These are phyloP conservation scores for Danaus melanippus DNA, from an alignment of 1,140 invertebrate species.

Conservation along the genomic window DNA sequence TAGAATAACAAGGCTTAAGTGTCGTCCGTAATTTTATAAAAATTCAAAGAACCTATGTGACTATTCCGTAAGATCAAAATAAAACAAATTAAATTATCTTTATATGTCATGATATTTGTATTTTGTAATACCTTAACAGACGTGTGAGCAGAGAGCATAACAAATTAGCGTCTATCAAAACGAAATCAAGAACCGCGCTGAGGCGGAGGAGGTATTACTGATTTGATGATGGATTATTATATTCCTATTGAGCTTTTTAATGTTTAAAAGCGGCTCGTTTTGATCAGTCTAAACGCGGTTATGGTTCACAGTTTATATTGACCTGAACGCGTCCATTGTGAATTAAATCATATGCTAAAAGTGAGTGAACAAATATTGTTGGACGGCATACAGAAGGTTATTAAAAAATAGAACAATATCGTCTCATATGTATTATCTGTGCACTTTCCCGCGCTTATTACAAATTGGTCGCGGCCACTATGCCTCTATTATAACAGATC, in stretches of 20 bases:
- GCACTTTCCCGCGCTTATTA: slow-evolving; percentile 38
- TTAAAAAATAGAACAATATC: slow-evolving; percentile 3
- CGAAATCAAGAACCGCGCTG: slow-evolving; percentile 23
- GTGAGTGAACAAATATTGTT: no score
- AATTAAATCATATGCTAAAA: no score
- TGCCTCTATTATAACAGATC: no score
- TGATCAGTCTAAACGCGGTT: neutral
- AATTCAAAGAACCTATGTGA: no score
- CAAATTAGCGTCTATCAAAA: slow-evolving; percentile 52
- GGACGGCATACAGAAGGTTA: no score
- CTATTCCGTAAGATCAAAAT: no score
- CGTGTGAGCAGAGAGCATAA: slow-evolving; percentile 26
- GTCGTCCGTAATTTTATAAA: no score
- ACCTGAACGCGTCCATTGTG: no score
- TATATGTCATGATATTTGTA: no score
- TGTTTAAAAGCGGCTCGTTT: slow-evolving; percentile 8
- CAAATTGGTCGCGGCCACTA: slow-evolving; percentile 46
- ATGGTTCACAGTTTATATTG: no score
- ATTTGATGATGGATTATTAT: slow-evolving; percentile 16
- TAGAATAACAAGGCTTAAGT: no score
- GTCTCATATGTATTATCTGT: neutral
- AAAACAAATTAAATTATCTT: no score
- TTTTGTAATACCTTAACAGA: slow-evolving; percentile 4
- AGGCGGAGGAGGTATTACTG: slow-evolving; percentile 20
- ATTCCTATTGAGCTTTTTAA: slow-evolving; percentile 7